Evolutionary conservation across 53 echinoderm and acorn worm genomes (phyloP).

Genomic region (Arbacia lixula): DNA sequence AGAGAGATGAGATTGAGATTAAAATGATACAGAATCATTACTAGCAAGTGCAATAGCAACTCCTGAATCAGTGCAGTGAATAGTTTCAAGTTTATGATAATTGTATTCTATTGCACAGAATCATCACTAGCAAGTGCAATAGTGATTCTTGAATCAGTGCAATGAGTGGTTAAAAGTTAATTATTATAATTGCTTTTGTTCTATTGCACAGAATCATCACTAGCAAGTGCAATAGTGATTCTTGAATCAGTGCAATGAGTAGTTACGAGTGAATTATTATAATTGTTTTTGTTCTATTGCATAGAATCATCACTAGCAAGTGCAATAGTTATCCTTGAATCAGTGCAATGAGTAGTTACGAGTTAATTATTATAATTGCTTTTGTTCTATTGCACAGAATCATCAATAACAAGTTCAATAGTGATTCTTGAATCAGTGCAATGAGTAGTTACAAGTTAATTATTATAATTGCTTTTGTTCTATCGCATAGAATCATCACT

Average conservation of each 20-base stretch:
- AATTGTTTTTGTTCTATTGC: not conserved
- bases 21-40: conserved; percentile 29
- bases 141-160: conserved; percentile 25
- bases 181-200: no score
- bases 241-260: no score
- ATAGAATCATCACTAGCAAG: conserved; percentile 48
- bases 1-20: no score
- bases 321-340: conserved; percentile 43
- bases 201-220: conserved; percentile 23
- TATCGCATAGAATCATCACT: no score
- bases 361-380: no score
- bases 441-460: no score
- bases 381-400: conserved; percentile 11
- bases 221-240: conserved; percentile 53
- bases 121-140: conserved; percentile 54
- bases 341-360: no score
- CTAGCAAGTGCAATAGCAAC: conserved; percentile 56
- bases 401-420: conserved; percentile 52
- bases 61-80: conserved; percentile 10
- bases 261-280: no score
- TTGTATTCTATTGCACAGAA: not conserved
- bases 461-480: no score
- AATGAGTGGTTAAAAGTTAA: no score
- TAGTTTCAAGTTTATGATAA: no score
- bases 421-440: conserved; percentile 21